phyloP scores from a whole-genome alignment of 2,888 invertebrate species.

The Leptothorax acervorum region DNA sequence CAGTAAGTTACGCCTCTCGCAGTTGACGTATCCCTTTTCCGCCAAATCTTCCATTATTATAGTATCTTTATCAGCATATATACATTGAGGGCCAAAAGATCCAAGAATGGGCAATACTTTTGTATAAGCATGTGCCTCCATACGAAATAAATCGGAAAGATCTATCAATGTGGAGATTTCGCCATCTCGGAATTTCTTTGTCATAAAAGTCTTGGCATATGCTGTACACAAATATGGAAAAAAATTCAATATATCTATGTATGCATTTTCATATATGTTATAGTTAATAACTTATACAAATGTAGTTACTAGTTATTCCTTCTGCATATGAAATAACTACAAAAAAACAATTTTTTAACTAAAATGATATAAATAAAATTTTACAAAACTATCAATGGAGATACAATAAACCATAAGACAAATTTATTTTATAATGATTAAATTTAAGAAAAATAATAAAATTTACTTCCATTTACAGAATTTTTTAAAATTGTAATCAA shows the following conservation, averaged over 20 bases:
- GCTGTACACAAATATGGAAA: not conserved
- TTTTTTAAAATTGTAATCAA: not conserved
- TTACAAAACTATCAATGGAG: not conserved
- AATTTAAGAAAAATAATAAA: not conserved
- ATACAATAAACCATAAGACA: not conserved
- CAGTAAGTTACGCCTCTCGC: slow-evolving; percentile 13
- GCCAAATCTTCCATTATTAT: slow-evolving; percentile 42
- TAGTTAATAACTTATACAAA: too few species aligned
- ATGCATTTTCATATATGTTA: too few species aligned
- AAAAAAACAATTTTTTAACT: not conserved
- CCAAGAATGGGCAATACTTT: slow-evolving; percentile 5
- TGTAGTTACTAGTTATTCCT: not conserved
- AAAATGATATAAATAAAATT: not conserved
- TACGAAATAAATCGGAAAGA: not conserved
- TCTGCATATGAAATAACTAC: not conserved
- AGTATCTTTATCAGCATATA: not conserved
- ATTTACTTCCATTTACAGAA: not conserved
- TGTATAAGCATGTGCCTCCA: not conserved
- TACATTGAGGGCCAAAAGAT: slow-evolving; percentile 1
- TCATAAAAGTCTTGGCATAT: slow-evolving; percentile 14
- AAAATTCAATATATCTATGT: not conserved
- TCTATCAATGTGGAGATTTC: not conserved
- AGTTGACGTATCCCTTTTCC: not conserved
- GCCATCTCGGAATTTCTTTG: not conserved
- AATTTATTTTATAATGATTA: not conserved